phyloP scores from a whole-genome alignment of 92 coral and sea anemone species.

The Hydrozoanthus gracilis region DNA sequence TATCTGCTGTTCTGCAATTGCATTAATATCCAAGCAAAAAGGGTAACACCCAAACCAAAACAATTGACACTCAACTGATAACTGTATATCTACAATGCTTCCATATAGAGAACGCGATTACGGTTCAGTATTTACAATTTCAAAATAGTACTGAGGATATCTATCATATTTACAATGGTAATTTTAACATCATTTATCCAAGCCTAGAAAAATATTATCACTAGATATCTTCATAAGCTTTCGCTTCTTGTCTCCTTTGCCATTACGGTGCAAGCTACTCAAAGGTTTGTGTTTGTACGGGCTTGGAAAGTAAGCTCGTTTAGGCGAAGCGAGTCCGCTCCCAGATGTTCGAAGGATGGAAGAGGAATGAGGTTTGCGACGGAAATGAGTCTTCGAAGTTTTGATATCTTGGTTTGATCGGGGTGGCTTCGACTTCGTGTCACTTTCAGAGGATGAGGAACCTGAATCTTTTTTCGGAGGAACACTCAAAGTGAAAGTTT shows the following conservation, averaged over 20 bases:
- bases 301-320: conserved; percentile 31
- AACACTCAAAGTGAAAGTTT: conserved; percentile 24
- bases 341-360: conserved; percentile 26
- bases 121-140: no score
- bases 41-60: no score
- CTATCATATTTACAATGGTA: no score
- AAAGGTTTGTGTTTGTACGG: conserved; percentile 32
- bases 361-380: conserved; percentile 14
- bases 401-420: neutral
- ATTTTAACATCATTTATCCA: neutral
- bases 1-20: no score
- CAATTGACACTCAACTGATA: no score
- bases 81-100: no score
- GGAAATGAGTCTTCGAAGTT: neutral
- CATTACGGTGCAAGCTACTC: neutral
- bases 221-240: conserved; percentile 2
- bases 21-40: no score
- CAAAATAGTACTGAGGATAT: no score
- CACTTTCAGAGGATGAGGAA: conserved; percentile 3
- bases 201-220: neutral
- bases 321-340: conserved; percentile 15
- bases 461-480: neutral
- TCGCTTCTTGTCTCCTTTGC: conserved; percentile 27
- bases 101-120: no score
- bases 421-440: conserved; percentile 10